Evolutionary conservation across 2,888 invertebrate species (phyloP), one percentile per base, ranked within the genome.

Genomic region (Netelia melanura): DNA sequence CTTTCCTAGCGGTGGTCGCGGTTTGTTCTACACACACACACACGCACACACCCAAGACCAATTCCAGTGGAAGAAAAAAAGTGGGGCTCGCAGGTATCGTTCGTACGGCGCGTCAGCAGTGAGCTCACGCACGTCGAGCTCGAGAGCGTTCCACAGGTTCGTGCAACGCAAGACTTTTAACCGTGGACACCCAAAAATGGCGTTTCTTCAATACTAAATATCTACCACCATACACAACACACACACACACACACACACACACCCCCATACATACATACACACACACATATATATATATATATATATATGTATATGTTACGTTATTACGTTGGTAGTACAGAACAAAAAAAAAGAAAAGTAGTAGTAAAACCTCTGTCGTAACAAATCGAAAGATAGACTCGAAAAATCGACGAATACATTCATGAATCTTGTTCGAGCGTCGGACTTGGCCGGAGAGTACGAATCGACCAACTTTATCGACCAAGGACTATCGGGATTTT

Each of bases 181-280:
- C 65, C 77, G 70, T 74, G 83, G 75, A 91, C 86, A 80, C 85
- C 91, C 92, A 91, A 92, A 92, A 91, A 92, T 92, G 92, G 92
- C 92, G 91, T 91, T 90, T 88, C 88, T 88, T 87, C 88, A 80
- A 84, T 89, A 89, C 87, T 86, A 75, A 75, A 76, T 78, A 77
- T 80, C 56, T 81, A 75, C 74, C 21, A 21, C 21, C 21, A 21
- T 21, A 21, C 21, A 21, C 21, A 21, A 21, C 21, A 21, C 21
- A 21, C 21, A 21, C 21, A 21, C 21, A 21, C 21, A 21, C 21
- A 21, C 21, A 0, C 21, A 21, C 21, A 21, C 21, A 1, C 1
- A 21, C 21, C 0, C 1, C 0, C 21, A 21, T 1, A 21, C 21
- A 21, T 1, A 21, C 21, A 21, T 78, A 38, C 62, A 64, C 30